Base-by-base conservation (phyloP, 64 coral and sea anemone genomes). In the Pocillopora damicornis region DNA sequence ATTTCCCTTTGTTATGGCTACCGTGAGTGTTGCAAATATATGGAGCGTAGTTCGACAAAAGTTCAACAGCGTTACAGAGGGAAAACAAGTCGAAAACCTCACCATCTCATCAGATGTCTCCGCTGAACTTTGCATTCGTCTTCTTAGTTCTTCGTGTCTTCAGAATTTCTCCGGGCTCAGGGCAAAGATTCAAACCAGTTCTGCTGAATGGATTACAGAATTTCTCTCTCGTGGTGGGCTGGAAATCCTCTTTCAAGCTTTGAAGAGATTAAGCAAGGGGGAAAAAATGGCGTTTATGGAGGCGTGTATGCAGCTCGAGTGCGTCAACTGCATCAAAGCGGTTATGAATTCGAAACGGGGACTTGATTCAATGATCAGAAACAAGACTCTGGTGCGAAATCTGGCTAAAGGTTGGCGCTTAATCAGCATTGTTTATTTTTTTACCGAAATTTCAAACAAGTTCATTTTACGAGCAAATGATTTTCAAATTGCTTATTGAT, bases 261-360 rank as follows among this genome's bases (percentile, higher is more conserved):
- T 98, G 11, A 87, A 86, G 18, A 72, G 63, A 35, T 84, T 98
- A 12, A 78, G 89, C 25, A 78, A 60, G 20, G 38, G 76, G 6
- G 72, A 45, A 4, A 76, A 34, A 86, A 74, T 88, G 37, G 82
- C 86, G 35, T 92, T 98, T 34, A 74, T 90, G 37, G 90, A 95
- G 67, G 92, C 96, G 17, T 91, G 92, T 74, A 63, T 95, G 35
- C 93, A 92, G 25, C 78, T 98, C 12, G 96, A 98, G 12, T 94
- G 93, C 36, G 90, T 91, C 16, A 81, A 94, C 30, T 98, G 96
- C 35, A 98, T 98, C 35, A 98, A 98, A 67, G 88, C 65, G 11
- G 83, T 98, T 16, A 92, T 98, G 88, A 98, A 95, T 79, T 95
- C 93, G 9, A 82, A 88, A 73, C 90, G 85, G 17, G 96, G 96